These are phyloP conservation scores for Listronotus bonariensis DNA, from an alignment of 1,140 invertebrate genomes.

Conservation along the genomic window DNA sequence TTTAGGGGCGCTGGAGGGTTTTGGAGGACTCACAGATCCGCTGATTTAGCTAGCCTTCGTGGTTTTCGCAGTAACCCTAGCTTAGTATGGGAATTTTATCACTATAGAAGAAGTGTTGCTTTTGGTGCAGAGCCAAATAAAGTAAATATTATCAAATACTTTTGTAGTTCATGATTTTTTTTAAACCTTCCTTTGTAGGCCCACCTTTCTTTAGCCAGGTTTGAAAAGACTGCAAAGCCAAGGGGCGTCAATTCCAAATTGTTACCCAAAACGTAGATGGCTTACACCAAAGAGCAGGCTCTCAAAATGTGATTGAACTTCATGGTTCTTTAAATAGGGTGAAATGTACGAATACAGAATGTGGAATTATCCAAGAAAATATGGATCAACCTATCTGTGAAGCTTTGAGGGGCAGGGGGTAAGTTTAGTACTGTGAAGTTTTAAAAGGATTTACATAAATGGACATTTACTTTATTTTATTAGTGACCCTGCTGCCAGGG, in stretches of 20 bases:
- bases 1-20: slow-evolving; percentile 78
- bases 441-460: neutral
- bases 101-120: slow-evolving; percentile 62
- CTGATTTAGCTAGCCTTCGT: slow-evolving; percentile 59
- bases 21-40: slow-evolving; percentile 68
- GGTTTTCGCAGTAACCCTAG: slow-evolving; percentile 60
- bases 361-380: slow-evolving; percentile 72
- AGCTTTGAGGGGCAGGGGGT: slow-evolving; percentile 63
- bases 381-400: slow-evolving; percentile 81
- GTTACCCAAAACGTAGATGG: slow-evolving; percentile 95
- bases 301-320: slow-evolving; percentile 81
- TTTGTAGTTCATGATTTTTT: slow-evolving; percentile 9
- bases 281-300: slow-evolving; percentile 82
- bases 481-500: slow-evolving; percentile 52
- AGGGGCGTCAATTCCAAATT: slow-evolving; percentile 69
- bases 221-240: slow-evolving; percentile 64
- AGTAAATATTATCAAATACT: slow-evolving; percentile 47
- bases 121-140: slow-evolving; percentile 60
- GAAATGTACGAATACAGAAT: slow-evolving; percentile 78
- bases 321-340: slow-evolving; percentile 87
- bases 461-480: slow-evolving; percentile 26
- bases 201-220: slow-evolving; percentile 78
- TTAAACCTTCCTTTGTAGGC: slow-evolving; percentile 61
- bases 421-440: slow-evolving; percentile 18
- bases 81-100: slow-evolving; percentile 66